These are phyloP conservation scores for Drosophila paulistorum DNA, from an alignment of 1,140 invertebrate species.

Conservation along the genomic window DNA sequence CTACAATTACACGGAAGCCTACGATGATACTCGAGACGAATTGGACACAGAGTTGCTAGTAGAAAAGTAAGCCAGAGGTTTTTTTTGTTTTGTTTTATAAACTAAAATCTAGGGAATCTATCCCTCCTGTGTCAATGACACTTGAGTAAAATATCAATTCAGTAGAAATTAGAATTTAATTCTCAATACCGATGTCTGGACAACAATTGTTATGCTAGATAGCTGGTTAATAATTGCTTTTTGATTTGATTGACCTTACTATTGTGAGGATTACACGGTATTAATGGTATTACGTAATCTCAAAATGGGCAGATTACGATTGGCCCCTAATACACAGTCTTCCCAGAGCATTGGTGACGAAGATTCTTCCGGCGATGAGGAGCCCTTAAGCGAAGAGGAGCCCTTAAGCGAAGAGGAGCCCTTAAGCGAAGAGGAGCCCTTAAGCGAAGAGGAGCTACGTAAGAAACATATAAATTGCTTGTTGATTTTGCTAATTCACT, in stretches of 20 bases:
- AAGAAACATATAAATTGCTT: constrained; percentile 35
- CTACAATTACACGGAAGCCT: constrained; percentile 91
- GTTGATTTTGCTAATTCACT: constrained; percentile 17
- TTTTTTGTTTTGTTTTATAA: too few relatives aligned
- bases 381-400: too few relatives aligned
- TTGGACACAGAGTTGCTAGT: constrained; percentile 91
- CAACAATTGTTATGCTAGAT: neutral
- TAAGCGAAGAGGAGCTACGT: too few relatives aligned
- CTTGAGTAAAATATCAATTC: too few relatives aligned
- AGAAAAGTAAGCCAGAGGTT: constrained; percentile 85
- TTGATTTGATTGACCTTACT: neutral
- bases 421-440: too few relatives aligned
- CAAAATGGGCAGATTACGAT: constrained; percentile 79
- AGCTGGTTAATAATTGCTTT: neutral
- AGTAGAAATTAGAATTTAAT: too few relatives aligned
- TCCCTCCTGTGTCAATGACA: too few relatives aligned
- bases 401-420: constrained; percentile 86
- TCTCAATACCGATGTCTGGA: too few relatives aligned
- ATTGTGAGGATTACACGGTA: neutral
- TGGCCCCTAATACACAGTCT: constrained; percentile 82
- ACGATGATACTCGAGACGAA: constrained; percentile 88
- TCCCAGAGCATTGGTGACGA: constrained; percentile 85
- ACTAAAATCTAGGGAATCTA: too few relatives aligned
- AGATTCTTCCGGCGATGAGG: constrained; percentile 86
- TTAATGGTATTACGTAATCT: neutral